Evolutionary conservation across 2,797 vertebrate species (phyloP), one percentile per base, ranked within the genome.

Genomic region (Mastacembelus armatus): DNA sequence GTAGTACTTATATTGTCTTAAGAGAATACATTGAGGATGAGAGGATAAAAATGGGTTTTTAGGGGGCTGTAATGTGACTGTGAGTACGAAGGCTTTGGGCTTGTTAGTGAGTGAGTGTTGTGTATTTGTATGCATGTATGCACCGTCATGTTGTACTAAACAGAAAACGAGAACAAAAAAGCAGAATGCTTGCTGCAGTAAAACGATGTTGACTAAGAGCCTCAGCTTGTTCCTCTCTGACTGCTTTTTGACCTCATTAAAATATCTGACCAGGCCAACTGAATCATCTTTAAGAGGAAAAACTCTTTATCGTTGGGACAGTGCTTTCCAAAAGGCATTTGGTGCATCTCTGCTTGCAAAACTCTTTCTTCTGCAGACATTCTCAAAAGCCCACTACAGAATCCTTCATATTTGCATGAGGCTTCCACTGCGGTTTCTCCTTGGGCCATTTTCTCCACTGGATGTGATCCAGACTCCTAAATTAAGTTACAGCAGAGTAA

Each of bases 81-180:
- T 51, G 18, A 29, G 33, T 58, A 26, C 35, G 19, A 24, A 19
- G 35, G 19, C 7, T 4, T 3, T 7, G 39, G 18, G 39, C 39
- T 40, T 26, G 29, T 42, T 32, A 19, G 12, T n/a, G 29, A 40
- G 22, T 18, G 47, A 51, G 39, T 35, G 39, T 50, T 42, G 32
- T 59, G 9, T n/a, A n/a, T n/a, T 52, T 47, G 22, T 29, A 36
- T 26, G 6, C 51, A 33, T 35, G n/a, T n/a, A n/a, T n/a, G n/a
- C n/a, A n/a, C n/a, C n/a, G n/a, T n/a, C n/a, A n/a, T 61, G 38
- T 57, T 49, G 54, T 59, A 70, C 51, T 32, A 74, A 71, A 75
- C 48, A 11, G 66, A 63, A 29, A 44, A 44, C 19, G 16, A 39
- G 30, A 74, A 59, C 29, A 74, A 64, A 32, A 43, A 65, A 58